A percentile compares a stretch with the other conserved stretches of the same genome.
Evolutionary conservation across 1,140 invertebrate species (phyloP).

Genomic region (Globodera ellingtonae): DNA sequence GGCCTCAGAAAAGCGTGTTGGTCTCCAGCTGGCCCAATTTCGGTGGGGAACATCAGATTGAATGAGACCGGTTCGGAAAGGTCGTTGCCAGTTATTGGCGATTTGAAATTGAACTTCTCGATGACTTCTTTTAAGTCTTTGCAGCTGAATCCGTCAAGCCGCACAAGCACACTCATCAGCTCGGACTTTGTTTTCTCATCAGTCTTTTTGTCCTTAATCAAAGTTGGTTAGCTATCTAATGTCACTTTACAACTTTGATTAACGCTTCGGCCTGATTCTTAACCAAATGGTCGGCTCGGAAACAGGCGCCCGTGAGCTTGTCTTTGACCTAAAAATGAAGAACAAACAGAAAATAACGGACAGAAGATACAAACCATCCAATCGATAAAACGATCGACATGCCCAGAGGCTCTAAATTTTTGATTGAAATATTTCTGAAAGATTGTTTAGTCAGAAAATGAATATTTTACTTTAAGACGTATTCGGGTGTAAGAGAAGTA

Average conservation of each 20-base stretch:
- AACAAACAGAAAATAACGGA: not conserved
- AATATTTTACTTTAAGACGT: conserved; percentile 79
- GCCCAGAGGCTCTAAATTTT: conserved; percentile 82
- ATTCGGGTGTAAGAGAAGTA: conserved; percentile 92
- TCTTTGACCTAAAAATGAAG: conserved; percentile 76
- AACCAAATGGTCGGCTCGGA: conserved; percentile 95
- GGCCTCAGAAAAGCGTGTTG: conserved; percentile 74
- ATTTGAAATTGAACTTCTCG: conserved; percentile 86
- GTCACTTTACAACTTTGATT: conserved; percentile 66
- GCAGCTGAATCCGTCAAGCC: conserved; percentile 83
- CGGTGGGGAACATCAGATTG: conserved; percentile 96
- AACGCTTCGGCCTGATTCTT: conserved; percentile 79
- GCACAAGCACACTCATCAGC: conserved; percentile 52
- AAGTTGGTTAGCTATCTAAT: not conserved
- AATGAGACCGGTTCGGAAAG: conserved; percentile 92
- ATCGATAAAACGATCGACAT: conserved; percentile 97
- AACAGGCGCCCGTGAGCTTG: conserved; percentile 90
- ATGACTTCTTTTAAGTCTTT: conserved; percentile 84
- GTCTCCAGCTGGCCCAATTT: conserved; percentile 88
- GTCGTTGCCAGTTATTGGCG: conserved; percentile 89
- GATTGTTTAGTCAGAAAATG: not conserved
- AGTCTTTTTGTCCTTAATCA: conserved; percentile 62
- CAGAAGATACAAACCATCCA: conserved; percentile 76
- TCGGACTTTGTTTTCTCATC: conserved; percentile 72
- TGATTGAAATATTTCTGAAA: not conserved